Evolutionary conservation across 2,113 vertebrate genomes (phyloP), one percentile per base, ranked within the genome.

Genomic region (Aleadryas rufinucha): DNA sequence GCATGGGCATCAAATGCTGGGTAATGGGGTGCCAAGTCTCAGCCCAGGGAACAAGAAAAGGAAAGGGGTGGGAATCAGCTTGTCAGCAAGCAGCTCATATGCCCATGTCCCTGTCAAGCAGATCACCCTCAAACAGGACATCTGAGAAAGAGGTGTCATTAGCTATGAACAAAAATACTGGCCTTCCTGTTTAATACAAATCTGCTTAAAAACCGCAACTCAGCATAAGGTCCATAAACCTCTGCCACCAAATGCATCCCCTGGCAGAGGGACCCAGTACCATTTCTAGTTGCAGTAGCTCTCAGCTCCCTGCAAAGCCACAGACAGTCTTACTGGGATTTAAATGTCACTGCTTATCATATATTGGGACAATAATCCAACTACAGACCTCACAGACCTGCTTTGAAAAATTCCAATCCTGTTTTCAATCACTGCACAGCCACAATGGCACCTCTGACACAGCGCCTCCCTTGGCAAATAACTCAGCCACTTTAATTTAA

Each of bases 331-430:
- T 39, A 35, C 6, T 15, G 14, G 17, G 9, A 8, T 60, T 90
- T 63, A 70, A 39, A 26, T n/a, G 23, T 8, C 0, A 0, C n/a
- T 54, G 21, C 27, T 57, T 31, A 31, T 21, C 1, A 0, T 21
- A 6, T 31, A 14, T 6, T 59, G 23, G 52, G 30, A 95, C 52
- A 3, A 2, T 37, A 53, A 41, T 42, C 28, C 54, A 52, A n/a
- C 27, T 68, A 56, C 6, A 76, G 57, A 49, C 3, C 17, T 88
- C 41, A 49, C 20, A 57, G 33, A 61, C 35, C 13, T 44, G 17
- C n/a, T 79, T 14, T 66, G 56, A 65, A 65, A 45, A 57, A 50
- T 37, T 61, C 45, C 52, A 10, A 45, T 65, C 31, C 72, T 4
- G 1, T 57, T 86, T 84, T 44, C 41, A 66, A 2, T 70, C 31